A percentile compares a stretch with the other conserved stretches of the same genome.
These are phyloP conservation scores for Tenthredo livida DNA, from an alignment of 2,888 invertebrate genomes.

Conservation along the genomic window DNA sequence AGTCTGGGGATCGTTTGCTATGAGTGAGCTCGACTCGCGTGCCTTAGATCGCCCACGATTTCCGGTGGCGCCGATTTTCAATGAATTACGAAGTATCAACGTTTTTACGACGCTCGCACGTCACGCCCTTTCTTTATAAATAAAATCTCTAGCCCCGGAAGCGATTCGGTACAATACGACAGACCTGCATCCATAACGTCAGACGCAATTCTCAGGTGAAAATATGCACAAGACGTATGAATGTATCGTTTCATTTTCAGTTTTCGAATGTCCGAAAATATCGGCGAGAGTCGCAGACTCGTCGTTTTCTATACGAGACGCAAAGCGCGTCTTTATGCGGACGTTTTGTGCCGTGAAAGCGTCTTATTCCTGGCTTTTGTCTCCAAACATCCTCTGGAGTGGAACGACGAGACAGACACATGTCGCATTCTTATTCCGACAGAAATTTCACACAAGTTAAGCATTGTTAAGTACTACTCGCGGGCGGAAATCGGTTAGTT, in stretches of 20 bases:
- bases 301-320: not conserved
- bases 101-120: constrained; percentile 25
- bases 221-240: not conserved
- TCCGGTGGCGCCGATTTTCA: constrained; percentile 48
- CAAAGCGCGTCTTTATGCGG: not conserved
- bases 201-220: not conserved
- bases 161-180: not conserved
- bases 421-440: constrained; percentile 2
- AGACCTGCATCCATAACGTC: not conserved
- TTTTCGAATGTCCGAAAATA: not conserved
- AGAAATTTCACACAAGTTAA: constrained; percentile 14
- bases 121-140: constrained; percentile 45
- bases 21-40: not conserved
- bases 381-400: constrained; percentile 21
- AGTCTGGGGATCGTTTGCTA: not conserved
- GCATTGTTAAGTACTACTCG: constrained; percentile 30
- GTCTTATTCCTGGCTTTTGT: constrained; percentile 40
- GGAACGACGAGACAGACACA: not conserved
- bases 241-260: not conserved
- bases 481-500: constrained; percentile 39
- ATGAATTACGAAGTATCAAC: constrained; percentile 47
- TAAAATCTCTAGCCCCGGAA: constrained; percentile 36
- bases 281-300: not conserved
- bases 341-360: not conserved
- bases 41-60: constrained; percentile 38